phyloP scores from a whole-genome alignment of 1,140 invertebrate genomes.

The Drosophila mojavensis region DNA sequence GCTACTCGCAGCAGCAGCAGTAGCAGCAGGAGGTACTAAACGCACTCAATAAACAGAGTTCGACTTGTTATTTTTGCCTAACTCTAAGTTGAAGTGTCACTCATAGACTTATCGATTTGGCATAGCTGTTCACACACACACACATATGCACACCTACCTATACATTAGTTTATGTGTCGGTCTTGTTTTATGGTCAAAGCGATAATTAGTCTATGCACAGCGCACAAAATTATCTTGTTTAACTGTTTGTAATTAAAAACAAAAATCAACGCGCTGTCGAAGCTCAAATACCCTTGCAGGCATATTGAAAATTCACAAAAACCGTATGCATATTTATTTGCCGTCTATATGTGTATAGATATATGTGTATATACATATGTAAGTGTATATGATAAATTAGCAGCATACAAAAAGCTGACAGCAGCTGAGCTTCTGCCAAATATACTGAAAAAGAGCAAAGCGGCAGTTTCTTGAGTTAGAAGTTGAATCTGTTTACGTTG shows the following conservation, averaged over 20 bases:
- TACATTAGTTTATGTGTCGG: not conserved
- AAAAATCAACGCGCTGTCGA: not conserved
- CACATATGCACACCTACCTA: not conserved
- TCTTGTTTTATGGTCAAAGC: not conserved
- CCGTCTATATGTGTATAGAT: too few relatives aligned
- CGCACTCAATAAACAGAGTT: not conserved
- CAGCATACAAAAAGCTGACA: too few relatives aligned
- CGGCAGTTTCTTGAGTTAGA: not conserved
- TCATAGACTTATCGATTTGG: conserved; percentile 3
- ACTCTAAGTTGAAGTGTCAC: conserved; percentile 3
- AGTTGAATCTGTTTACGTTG: too few relatives aligned
- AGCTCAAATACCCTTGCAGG: not conserved
- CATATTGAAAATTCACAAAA: not conserved
- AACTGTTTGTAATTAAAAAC: not conserved
- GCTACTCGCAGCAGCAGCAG: not conserved
- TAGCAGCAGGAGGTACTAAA: conserved; percentile 10
- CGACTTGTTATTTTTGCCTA: conserved; percentile 7
- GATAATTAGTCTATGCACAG: conserved; percentile 5
- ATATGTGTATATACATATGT: not conserved
- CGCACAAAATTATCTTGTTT: conserved; percentile 1
- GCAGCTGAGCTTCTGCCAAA: too few relatives aligned
- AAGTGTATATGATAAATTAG: too few relatives aligned
- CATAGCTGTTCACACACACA: conserved; percentile 12
- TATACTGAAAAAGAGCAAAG: too few relatives aligned
- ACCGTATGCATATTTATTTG: not conserved